Evolutionary conservation across 2,113 vertebrate species (phyloP).

Genomic region (Corythornis madagascariensis): DNA sequence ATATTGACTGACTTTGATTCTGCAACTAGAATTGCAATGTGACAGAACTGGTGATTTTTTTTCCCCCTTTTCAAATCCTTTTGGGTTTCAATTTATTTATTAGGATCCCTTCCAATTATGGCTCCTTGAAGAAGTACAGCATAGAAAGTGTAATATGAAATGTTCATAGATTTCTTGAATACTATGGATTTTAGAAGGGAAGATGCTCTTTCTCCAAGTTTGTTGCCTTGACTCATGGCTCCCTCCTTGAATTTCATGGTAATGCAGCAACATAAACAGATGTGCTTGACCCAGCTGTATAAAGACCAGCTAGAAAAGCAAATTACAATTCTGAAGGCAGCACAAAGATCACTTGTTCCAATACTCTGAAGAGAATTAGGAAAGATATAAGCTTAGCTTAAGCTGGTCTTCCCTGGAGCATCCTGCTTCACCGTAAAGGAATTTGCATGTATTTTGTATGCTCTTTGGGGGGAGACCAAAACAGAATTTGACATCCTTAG

Average conservation of each 20-base stretch:
- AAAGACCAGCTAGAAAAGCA: background rate
- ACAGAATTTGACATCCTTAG: background rate
- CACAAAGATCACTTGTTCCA: background rate
- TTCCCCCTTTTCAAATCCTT: background rate
- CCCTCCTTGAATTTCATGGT: background rate
- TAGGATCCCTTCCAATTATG: background rate
- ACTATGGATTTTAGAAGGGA: background rate
- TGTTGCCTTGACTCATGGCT: background rate
- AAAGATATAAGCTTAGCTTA: background rate
- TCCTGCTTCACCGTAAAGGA: background rate
- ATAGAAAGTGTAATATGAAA: background rate
- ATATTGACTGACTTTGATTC: background rate
- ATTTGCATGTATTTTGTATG: background rate
- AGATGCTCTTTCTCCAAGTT: background rate
- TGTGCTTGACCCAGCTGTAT: background rate
- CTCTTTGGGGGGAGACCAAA: background rate
- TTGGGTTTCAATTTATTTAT: background rate
- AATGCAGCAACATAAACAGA: background rate
- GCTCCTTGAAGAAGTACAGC: background rate
- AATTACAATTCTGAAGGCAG: background rate
- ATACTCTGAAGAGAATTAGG: background rate
- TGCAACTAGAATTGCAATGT: background rate
- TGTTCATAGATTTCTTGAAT: background rate
- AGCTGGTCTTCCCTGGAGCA: background rate
- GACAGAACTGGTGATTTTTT: background rate